Percentiles rank a stretch among this genome's conserved stretches.
Evolutionary conservation across 1,140 invertebrate species (phyloP).

Genomic region (Tetranychus cinnabarinus): DNA sequence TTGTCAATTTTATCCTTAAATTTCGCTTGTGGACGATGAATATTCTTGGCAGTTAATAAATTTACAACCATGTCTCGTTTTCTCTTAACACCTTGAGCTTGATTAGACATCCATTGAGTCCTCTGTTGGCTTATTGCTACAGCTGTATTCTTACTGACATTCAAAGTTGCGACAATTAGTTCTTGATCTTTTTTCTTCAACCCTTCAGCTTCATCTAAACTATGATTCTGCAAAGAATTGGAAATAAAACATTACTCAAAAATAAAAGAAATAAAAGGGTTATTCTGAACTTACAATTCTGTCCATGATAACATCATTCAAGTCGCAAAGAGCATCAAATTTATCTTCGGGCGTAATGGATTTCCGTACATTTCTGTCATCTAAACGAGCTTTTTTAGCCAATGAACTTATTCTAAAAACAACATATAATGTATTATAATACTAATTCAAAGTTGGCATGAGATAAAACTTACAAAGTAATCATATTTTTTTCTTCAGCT

Average conservation of each 20-base stretch:
- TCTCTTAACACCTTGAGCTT: neutral
- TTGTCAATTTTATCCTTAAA: slow-evolving; percentile 75
- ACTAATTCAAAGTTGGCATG: neutral
- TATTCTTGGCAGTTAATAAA: slow-evolving; percentile 1
- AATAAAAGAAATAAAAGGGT: neutral
- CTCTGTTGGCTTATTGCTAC: slow-evolving; percentile 24
- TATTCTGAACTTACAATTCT: slow-evolving; percentile 32
- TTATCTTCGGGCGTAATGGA: slow-evolving; percentile 25
- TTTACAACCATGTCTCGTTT: neutral
- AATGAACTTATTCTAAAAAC: neutral
- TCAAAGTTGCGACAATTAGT: slow-evolving; percentile 23
- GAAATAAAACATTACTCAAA: neutral
- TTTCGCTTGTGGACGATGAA: slow-evolving; percentile 46
- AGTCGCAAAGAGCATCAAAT: slow-evolving; percentile 43
- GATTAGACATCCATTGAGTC: neutral
- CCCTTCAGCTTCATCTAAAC: slow-evolving; percentile 43
- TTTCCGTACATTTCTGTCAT: neutral
- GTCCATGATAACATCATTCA: slow-evolving; percentile 57
- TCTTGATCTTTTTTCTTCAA: slow-evolving; percentile 30
- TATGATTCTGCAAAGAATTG: slow-evolving; percentile 11
- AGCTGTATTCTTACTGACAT: slow-evolving; percentile 26
- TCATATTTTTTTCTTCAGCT: neutral
- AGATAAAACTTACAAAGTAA: neutral
- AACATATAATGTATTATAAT: neutral
- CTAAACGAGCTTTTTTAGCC: neutral